Conservation (phyloP, 2,888 invertebrate species). For the Nymphalis urticae region DNA sequence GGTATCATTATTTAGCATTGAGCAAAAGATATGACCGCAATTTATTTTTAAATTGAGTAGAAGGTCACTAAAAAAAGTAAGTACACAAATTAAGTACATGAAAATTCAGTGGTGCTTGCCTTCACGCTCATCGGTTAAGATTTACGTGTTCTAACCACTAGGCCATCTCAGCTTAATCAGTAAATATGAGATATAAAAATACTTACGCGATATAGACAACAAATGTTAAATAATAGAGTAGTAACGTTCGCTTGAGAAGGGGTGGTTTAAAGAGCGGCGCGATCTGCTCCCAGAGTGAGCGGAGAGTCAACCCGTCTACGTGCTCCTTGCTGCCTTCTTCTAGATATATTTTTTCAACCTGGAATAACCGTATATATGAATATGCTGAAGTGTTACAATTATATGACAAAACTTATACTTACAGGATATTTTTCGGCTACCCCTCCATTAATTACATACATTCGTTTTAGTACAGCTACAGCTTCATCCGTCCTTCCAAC, state of each 20-base stretch:
- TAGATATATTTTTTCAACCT: constrained; percentile 60
- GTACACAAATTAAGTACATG: too few relatives aligned
- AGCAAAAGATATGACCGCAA: too few relatives aligned
- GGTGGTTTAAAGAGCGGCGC: constrained; percentile 80
- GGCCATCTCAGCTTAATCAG: neutral
- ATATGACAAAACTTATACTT: constrained; percentile 40
- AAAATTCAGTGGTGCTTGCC: too few relatives aligned
- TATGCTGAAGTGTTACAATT: too few relatives aligned
- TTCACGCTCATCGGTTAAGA: too few relatives aligned
- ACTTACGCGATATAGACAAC: constrained; percentile 85
- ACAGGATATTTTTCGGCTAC: constrained; percentile 58
- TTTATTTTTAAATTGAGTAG: too few relatives aligned
- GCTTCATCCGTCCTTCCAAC: constrained; percentile 84
- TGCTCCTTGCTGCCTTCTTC: constrained; percentile 61
- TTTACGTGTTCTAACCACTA: too few relatives aligned
- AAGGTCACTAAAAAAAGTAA: too few relatives aligned
- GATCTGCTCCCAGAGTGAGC: constrained; percentile 80
- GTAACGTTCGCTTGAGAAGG: constrained; percentile 72
- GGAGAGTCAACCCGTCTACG: constrained; percentile 64
- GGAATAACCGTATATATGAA: neutral
- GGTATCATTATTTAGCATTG: too few relatives aligned
- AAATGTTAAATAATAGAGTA: constrained; percentile 83
- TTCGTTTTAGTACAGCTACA: constrained; percentile 79
- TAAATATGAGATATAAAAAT: neutral
- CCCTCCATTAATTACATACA: constrained; percentile 82